phyloP scores from a whole-genome alignment of 2,888 invertebrate species.

The Tenodera sinensis region DNA sequence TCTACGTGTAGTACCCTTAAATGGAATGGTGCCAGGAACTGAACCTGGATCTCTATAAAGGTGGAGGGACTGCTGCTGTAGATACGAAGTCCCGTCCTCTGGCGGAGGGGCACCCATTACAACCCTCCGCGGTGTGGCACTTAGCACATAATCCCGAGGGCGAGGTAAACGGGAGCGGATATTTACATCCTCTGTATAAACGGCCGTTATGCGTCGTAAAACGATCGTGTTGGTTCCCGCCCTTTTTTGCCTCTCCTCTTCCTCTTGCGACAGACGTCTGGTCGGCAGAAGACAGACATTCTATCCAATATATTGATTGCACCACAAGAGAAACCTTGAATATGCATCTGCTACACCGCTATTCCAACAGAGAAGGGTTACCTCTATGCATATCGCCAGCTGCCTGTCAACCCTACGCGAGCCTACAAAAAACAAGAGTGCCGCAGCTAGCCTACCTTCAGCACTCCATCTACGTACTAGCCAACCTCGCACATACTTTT shows the following conservation, averaged over 20 bases:
- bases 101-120: not conserved
- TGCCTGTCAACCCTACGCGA: not conserved
- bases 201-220: not conserved
- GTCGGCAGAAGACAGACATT: not conserved
- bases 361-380: constrained; percentile 4
- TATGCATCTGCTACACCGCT: constrained; percentile 10
- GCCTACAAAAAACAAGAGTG: not conserved
- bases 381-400: constrained; percentile 12
- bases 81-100: too few relatives aligned
- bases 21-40: not conserved
- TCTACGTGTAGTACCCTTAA: too few relatives aligned
- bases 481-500: too few relatives aligned
- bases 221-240: not conserved
- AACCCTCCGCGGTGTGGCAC: not conserved
- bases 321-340: not conserved
- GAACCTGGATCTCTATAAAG: not conserved
- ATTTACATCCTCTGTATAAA: not conserved
- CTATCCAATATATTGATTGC: not conserved
- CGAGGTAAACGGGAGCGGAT: not conserved
- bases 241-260: not conserved
- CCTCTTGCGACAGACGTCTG: not conserved
- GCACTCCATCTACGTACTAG: not conserved
- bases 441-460: not conserved
- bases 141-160: not conserved
- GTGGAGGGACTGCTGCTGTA: too few relatives aligned